Evolutionary conservation across 1,140 invertebrate genomes (phyloP), one percentile per base, ranked within the genome.

Genomic region (Lepidurus apus): DNA sequence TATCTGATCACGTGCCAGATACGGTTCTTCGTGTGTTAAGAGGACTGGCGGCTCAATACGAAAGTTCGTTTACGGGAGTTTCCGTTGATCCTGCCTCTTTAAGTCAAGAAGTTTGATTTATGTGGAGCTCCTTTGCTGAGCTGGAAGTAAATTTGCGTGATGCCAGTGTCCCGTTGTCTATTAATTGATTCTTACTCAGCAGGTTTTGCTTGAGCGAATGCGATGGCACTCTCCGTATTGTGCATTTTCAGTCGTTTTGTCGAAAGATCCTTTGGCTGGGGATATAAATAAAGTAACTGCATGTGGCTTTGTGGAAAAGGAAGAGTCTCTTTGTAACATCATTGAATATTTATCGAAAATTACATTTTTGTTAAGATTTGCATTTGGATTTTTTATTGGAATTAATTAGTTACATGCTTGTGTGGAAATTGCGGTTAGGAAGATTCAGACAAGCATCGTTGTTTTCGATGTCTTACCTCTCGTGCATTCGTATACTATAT

Each of bases 51-150:
- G 26, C 24, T 43, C 75, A 79, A 44, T 77, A 77, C 73, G 79
- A 79, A 73, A 91, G 90, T 81, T 82, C 81, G 11, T 79, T 86
- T 76, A 87, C 88, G 81, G 92, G 91, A 26, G 93, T 89, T 81
- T 91, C 88, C 82, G 88, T 89, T 8, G 84, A 92, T 84, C 87
- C 87, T 42, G 53, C 53, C 53, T 65, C 53, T 13, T 65, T 21
- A n/a, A 65, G 17, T 21, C 53, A 65, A 65, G 53, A 65, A 65
- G 13, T 65, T 17, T 65, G n/a, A 65, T 65, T 65, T 65, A 65
- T 65, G 8, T 21, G 21, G 21, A 65, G 53, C 6, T 65, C 6
- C 21, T 21, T 21, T 65, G 17, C 8, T n/a, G 53, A 65, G 13
- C 21, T 65, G 53, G 53, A 65, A 21, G 17, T n/a, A 65, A 65